These are phyloP conservation scores for Polietes domitor DNA, from an alignment of 2,888 invertebrate genomes.

Conservation along the genomic window DNA sequence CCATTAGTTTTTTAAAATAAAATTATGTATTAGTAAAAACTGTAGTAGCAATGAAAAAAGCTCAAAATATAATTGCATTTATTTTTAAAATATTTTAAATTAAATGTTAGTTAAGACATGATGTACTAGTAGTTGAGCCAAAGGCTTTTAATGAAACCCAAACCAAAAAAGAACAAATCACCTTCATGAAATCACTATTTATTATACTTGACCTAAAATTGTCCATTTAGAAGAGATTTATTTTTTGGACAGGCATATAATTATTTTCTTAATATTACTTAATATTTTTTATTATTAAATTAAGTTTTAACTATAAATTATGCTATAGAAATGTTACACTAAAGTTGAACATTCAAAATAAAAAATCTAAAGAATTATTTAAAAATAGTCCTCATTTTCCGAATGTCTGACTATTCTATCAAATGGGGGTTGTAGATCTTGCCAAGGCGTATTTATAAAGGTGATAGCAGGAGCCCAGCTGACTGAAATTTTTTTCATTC, in stretches of 20 bases:
- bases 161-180: slow-evolving; percentile 3
- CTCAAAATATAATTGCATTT: slow-evolving; percentile 61
- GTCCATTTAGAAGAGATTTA: slow-evolving; percentile 43
- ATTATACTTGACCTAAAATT: slow-evolving; percentile 19
- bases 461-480: too few relatives aligned
- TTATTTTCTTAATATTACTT: slow-evolving; percentile 9
- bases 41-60: slow-evolving; percentile 39
- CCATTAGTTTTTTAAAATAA: slow-evolving; percentile 37
- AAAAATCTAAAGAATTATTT: neutral
- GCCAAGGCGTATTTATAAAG: too few relatives aligned
- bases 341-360: slow-evolving; percentile 23
- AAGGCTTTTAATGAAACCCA: slow-evolving; percentile 39
- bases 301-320: slow-evolving; percentile 7
- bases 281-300: slow-evolving; percentile 26
- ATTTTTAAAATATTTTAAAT: slow-evolving; percentile 60
- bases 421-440: too few relatives aligned
- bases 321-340: slow-evolving; percentile 48
- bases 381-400: too few relatives aligned
- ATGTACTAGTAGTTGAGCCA: slow-evolving; percentile 28
- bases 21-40: neutral
- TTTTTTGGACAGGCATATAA: neutral
- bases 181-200: neutral
- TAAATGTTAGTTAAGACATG: slow-evolving; percentile 21
- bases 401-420: too few relatives aligned
- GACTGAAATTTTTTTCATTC: too few relatives aligned